Percentiles rank a stretch among this genome's conserved stretches.
phyloP scores from a whole-genome alignment of 1,140 invertebrate species.

The Phortica variegata region DNA sequence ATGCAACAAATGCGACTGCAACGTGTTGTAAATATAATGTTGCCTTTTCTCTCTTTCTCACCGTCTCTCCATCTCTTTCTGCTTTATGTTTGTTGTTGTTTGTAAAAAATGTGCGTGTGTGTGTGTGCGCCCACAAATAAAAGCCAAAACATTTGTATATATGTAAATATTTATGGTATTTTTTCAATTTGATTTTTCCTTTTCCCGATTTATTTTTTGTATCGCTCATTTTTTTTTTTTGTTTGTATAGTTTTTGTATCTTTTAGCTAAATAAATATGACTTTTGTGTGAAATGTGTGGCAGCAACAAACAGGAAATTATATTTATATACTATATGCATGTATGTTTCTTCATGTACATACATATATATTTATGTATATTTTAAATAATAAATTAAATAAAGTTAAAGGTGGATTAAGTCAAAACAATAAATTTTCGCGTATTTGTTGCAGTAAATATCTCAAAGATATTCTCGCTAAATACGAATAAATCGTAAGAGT shows the following conservation, averaged over 20 bases:
- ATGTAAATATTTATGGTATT: too few relatives aligned
- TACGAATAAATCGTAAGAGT: too few relatives aligned
- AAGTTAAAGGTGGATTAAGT: slow-evolving; percentile 49
- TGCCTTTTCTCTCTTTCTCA: too few relatives aligned
- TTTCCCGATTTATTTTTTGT: too few relatives aligned
- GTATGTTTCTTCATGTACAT: too few relatives aligned
- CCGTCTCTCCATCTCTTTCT: too few relatives aligned
- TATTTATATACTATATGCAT: slow-evolving; percentile 7
- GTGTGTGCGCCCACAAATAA: slow-evolving; percentile 12
- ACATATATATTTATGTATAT: not conserved
- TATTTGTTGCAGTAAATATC: slow-evolving; percentile 30
- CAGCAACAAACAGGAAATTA: slow-evolving; percentile 27
- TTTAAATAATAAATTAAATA: slow-evolving; percentile 37
- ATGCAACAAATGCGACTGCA: too few relatives aligned
- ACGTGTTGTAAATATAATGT: too few relatives aligned
- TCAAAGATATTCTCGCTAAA: too few relatives aligned
- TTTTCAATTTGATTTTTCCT: too few relatives aligned
- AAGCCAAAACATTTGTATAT: too few relatives aligned
- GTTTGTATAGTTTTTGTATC: not conserved
- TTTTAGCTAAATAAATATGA: slow-evolving; percentile 33
- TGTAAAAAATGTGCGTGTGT: slow-evolving; percentile 1
- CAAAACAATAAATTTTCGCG: slow-evolving; percentile 34
- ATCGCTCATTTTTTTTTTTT: not conserved
- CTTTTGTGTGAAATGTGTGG: slow-evolving; percentile 30
- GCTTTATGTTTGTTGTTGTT: not conserved